Base-by-base conservation (phyloP, 2,888 invertebrate species). In the Lutraria lutraria region DNA sequence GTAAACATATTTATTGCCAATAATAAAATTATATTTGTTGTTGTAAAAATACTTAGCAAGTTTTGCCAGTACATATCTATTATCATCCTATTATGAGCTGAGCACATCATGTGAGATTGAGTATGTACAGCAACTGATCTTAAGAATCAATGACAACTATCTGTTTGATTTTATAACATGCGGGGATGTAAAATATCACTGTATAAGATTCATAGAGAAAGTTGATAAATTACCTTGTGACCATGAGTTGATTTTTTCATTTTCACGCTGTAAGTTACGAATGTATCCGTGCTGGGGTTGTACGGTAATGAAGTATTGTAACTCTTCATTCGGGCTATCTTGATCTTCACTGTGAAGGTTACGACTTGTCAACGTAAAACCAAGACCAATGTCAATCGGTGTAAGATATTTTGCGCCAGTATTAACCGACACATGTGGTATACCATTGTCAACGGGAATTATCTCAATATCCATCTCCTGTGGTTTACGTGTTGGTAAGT, bases 381-480 rank as follows among this genome's bases (percentile, higher is more conserved):
- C 96, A 31, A 96, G 88, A 21, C 93, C 94, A 12, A 93, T 94
- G 52, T 92, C 94, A n/a, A 16, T 76, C n/a, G 93, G 91, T 0
- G 89, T 87, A n/a, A 96, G 91, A 76, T 92, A 94, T 0, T 95
- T 94, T 19, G 95, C 94, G 10, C 96, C 96, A 31, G 93, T 89
- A 89, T 96, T 96, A 31, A 95, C 90, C 21, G 94, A 93, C 34
- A 96, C 90, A 87, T 94, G 94, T 0, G 96, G 97, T 54, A 95
- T 91, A 10, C 95, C 95, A 91, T 96, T 96, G 89, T 96, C 96
- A 2, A 96, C 95, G 0, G 96, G 95, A 56, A 95, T 90, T 8
- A 97, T 95, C 83, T 95, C 94, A 79, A 97, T 96, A 53, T 90
- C 87, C 92, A 97, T 92, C 76, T 93, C 94, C 87, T 96, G 96